Base-by-base conservation (phyloP, 2,888 invertebrate species). In the Gari tellinella region DNA sequence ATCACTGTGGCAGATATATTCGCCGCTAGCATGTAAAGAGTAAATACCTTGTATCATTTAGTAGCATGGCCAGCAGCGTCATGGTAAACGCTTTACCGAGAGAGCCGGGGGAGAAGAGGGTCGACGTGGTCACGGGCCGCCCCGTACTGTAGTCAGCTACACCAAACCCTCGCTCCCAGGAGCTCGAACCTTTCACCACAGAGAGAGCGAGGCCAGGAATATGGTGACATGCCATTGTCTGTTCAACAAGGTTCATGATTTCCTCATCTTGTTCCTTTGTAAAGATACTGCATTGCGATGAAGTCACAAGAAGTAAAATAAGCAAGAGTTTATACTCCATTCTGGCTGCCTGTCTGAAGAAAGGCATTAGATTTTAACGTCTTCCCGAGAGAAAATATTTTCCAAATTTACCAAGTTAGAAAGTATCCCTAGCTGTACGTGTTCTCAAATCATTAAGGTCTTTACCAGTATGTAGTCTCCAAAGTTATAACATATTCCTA, bases 171-270 rank as follows among this genome's bases (percentile, higher is more conserved):
- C 55, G 49, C 1, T 65, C 67, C 74, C 74, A 79, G 1, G 72
- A 63, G 8, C 69, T 63, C 21, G 75, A 67, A 14, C 76, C 73
- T 26, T 72, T 77, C 40, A 84, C 82, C 12, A 84, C 66, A 8
- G 81, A 72, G 48, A 86, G n/a, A 2, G 78, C 58, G 62, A 86
- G 57, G 14, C 84, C 86, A 2, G 81, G 82, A 21, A 82, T 81
- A 43, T 82, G 57, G 12, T 72, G 66, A 55, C 85, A 85, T 12
- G 43, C 53, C 76, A 83, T 76, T 1, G 49, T 38, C 37, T 10
- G n/a, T 8, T 49, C 19, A 7, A 61, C 23, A 41, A 40, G 31
- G 7, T 26, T 5, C n/a, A 19, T 26, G 4, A 58, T 26, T 15
- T 58, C 45, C 15, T 43, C 17, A 14, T 58, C 58, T 37, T 58